A percentile compares a stretch with the other conserved stretches of the same genome.
Conservation (phyloP, 1,140 invertebrate genomes). For the Brachionus rotundiformis region DNA sequence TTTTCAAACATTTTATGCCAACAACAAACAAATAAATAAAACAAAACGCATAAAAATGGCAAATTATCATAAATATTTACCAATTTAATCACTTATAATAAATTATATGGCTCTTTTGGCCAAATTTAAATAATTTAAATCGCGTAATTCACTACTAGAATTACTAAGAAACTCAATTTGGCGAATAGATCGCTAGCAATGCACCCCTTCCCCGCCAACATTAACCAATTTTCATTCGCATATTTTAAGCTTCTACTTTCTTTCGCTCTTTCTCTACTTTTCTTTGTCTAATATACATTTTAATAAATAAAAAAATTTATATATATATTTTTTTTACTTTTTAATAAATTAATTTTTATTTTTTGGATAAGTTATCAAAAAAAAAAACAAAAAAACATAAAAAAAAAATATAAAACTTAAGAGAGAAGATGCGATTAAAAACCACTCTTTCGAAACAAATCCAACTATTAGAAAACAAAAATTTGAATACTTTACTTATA, state of each 20-base stretch:
- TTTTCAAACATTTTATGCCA: slow-evolving; percentile 9
- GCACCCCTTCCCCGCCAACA: not conserved
- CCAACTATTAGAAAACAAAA: slow-evolving; percentile 30
- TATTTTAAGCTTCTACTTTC: not conserved
- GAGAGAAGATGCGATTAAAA: slow-evolving; percentile 38
- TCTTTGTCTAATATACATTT: too few species aligned
- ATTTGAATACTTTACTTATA: slow-evolving; percentile 25
- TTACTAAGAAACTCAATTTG: not conserved
- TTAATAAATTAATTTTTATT: too few species aligned
- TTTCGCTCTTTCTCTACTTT: not conserved
- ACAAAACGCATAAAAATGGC: not conserved
- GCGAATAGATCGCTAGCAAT: not conserved
- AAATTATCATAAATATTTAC: slow-evolving; percentile 12
- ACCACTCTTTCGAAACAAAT: slow-evolving; percentile 35
- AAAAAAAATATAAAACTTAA: not conserved
- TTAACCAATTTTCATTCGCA: not conserved
- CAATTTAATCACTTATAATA: not conserved
- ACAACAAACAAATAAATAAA: slow-evolving; percentile 21
- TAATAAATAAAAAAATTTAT: not conserved
- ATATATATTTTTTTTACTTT: not conserved
- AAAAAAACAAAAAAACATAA: not conserved
- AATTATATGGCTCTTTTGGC: not conserved
- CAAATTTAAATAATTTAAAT: slow-evolving; percentile 13
- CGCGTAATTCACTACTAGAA: not conserved
- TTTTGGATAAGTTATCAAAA: not conserved